Evolutionary conservation across 2,113 vertebrate genomes (phyloP).

Genomic region (Podocnemis expansa): DNA sequence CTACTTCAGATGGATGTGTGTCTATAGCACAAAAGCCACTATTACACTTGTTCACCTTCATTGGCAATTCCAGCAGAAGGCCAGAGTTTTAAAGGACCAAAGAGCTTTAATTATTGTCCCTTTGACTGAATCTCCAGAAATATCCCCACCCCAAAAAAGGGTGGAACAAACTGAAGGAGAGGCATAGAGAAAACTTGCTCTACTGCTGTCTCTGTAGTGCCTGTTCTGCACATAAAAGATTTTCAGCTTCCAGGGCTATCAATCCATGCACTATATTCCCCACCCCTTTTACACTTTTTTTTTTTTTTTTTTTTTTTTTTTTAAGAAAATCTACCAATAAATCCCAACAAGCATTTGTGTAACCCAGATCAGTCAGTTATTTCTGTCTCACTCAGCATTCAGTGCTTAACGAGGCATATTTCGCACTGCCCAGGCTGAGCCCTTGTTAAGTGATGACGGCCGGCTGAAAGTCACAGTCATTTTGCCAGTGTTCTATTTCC

Average conservation of each 20-base stretch:
- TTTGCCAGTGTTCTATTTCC: constrained; percentile 6
- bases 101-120: neutral
- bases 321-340: constrained; percentile 63
- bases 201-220: constrained; percentile 20
- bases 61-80: neutral
- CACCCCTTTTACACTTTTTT: too few species aligned
- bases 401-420: constrained; percentile 19
- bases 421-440: neutral
- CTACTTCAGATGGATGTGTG: neutral
- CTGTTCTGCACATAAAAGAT: constrained; percentile 33
- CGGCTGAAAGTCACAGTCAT: neutral
- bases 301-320: too few species aligned
- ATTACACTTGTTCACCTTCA: neutral
- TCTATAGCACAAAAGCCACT: neutral
- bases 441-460: neutral
- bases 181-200: constrained; percentile 46
- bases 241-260: constrained; percentile 58
- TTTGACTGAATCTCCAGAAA: neutral
- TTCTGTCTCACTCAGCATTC: constrained; percentile 42
- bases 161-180: constrained; percentile 11
- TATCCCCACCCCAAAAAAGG: constrained; percentile 5
- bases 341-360: constrained; percentile 44
- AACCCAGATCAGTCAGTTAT: constrained; percentile 70
- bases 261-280: constrained; percentile 62
- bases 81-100: neutral